Conservation (phyloP, 2,888 invertebrate species). For the Tetropium fuscum region DNA sequence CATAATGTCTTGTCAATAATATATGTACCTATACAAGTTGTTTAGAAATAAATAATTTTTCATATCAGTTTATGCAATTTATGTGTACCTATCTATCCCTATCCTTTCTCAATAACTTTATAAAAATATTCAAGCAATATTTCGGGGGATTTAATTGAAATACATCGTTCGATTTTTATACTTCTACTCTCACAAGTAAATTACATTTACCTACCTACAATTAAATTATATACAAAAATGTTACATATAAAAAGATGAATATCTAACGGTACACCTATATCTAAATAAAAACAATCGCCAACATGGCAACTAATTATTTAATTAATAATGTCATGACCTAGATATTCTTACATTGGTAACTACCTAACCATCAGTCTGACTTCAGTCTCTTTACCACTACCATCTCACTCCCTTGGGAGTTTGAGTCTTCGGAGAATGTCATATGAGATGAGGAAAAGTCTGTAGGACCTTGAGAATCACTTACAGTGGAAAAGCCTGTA, state of each 20-base stretch:
- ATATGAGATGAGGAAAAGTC: constrained; percentile 84
- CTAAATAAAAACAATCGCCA: constrained; percentile 6
- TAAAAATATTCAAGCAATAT: too few species aligned
- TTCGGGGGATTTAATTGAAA: background rate
- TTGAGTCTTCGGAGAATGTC: constrained; percentile 92
- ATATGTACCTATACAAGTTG: constrained; percentile 59
- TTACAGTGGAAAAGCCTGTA: constrained; percentile 89
- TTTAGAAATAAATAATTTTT: constrained; percentile 37
- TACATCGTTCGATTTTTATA: background rate
- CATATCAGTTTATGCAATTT: constrained; percentile 8
- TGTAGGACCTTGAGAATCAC: constrained; percentile 90
- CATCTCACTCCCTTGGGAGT: constrained; percentile 88
- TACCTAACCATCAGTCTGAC: constrained; percentile 71
- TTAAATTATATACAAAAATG: constrained; percentile 19
- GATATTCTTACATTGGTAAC: background rate
- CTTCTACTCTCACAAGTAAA: background rate
- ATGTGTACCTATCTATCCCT: background rate
- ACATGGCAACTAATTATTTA: background rate
- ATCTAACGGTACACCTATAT: constrained; percentile 5
- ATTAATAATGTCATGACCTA: background rate
- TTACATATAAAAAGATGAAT: constrained; percentile 7
- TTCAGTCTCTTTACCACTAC: constrained; percentile 81
- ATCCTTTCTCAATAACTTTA: background rate
- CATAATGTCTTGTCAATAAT: constrained; percentile 61
- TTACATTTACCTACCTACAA: too few species aligned